Conservation (phyloP, 2,113 vertebrate genomes). For the Podocnemis expansa region DNA sequence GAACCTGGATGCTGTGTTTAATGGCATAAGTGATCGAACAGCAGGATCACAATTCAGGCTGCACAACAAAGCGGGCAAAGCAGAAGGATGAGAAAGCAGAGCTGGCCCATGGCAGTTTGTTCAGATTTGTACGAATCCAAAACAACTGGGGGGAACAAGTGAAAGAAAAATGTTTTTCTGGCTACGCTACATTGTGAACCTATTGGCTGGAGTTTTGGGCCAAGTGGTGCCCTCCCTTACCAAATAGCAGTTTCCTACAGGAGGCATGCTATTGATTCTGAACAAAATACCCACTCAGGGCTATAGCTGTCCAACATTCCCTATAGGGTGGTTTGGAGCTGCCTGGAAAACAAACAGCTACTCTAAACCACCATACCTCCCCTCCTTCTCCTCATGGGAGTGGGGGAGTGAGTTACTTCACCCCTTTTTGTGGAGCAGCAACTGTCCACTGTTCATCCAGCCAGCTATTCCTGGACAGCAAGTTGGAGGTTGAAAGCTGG, state of each 20-base stretch:
- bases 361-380: neutral
- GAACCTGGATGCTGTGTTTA: neutral
- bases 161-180: neutral
- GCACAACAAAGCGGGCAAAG: rapidly evolving
- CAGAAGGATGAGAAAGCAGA: neutral
- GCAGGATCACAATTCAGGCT: neutral
- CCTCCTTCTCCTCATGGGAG: neutral
- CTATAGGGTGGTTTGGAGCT: neutral
- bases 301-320: neutral
- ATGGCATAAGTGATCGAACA: slow-evolving; percentile 30
- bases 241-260: neutral
- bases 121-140: neutral
- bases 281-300: neutral
- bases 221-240: neutral
- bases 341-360: neutral
- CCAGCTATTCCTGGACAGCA: neutral
- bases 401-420: neutral
- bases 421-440: neutral
- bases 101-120: neutral
- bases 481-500: neutral
- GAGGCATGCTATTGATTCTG: neutral
- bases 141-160: neutral
- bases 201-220: neutral
- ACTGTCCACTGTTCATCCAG: neutral
- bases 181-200: neutral